Base-by-base conservation (phyloP, 1,140 invertebrate genomes). In the Drosophila sturtevanti region DNA sequence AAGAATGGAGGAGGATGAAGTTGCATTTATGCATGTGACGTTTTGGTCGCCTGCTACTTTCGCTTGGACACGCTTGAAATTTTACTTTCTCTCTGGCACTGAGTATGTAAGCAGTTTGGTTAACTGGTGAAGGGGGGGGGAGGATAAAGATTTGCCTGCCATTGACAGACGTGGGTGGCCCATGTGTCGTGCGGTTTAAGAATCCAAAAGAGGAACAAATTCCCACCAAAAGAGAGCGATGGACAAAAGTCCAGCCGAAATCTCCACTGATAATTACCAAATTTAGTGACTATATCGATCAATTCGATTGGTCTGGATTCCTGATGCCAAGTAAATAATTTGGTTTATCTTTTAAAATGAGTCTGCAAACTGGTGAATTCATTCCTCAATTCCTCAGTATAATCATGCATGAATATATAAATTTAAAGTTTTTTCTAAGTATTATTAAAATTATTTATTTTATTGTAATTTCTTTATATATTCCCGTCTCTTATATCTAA, bases 11-110 rank as follows among this genome's bases (percentile, higher is more conserved):
- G 18, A 34, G 62, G 55, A 52, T 60, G 80, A 80, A 81, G 79
- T 80, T 81, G 77, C 78, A 81, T 81, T 81, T 81, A 80, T 80
- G 78, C 78, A 80, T 81, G 77, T 75, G 78, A 80, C 78, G 77
- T 72, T 72, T 75, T 75, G 72, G 77, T 48, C 63, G 48, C 51
- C 16, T 22, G 37, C 48, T 22, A 41, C 14, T 22, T 41, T 21
- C 18, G 64, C 75, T 63, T 38, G 65, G 65, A 79, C 71, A 79
- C 77, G 71, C 71, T 72, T 69, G 65, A 62, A 31, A 79, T 66
- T 74, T 79, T 79, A 34, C 54, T 56, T 56, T 54, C 31, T 5
- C 27, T 31, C 4, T 31, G 7, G 24, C 1, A n/a, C 5, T 35
- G 54, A 56, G 54, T 35, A 21, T 4, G 41, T 18, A 16, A 7